Evolutionary conservation across 2,888 invertebrate genomes (phyloP), one percentile per base, ranked within the genome.

Genomic region (Griposia aprilina): DNA sequence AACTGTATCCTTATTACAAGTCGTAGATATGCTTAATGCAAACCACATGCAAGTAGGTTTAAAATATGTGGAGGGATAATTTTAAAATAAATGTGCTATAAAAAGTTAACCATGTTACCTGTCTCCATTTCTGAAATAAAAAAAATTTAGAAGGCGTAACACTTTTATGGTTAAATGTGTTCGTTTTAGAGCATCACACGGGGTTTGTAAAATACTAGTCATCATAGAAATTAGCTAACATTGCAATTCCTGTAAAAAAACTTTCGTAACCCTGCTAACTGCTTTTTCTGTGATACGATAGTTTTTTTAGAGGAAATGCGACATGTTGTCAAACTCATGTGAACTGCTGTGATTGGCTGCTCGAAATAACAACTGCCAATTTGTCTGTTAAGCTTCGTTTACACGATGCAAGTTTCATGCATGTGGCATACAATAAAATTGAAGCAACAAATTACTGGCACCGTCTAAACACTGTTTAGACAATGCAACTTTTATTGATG

Each of bases 1-100:
- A 82, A 82, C 70, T 72, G 41, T 85, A 76, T 85, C 70, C 83
- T 76, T 81, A 83, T 82, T 85, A 68, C 70, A 59, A 66, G 59
- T 70, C 65, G n/a, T 73, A 83, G 74, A 63, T 63, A 67, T 67
- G 52, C 26, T 65, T 72, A 63, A 68, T 74, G 63, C 55, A 59
- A 68, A 30, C 50, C 50, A 30, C 36, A 67, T 78, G 36, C 36
- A 60, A 69, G 71, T 52, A 68, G 63, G 26, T 50, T 71, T 55
- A 20, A 59, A 69, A 74, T 83, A 66, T 73, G 20, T 62, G 20
- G 15, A 30, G 65, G 26, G 20, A 71, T 78, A 50, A 71, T 67
- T 83, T 76, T 20, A 36, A 70, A 63, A 76, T 50, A 66, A 55
- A 78, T 83, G 20, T 50, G 48, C 45, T 20, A 26, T 50, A 77